A percentile compares a stretch with the other conserved stretches of the same genome.
Conservation (phyloP, 2,113 vertebrate species). For the Zapornia atra region DNA sequence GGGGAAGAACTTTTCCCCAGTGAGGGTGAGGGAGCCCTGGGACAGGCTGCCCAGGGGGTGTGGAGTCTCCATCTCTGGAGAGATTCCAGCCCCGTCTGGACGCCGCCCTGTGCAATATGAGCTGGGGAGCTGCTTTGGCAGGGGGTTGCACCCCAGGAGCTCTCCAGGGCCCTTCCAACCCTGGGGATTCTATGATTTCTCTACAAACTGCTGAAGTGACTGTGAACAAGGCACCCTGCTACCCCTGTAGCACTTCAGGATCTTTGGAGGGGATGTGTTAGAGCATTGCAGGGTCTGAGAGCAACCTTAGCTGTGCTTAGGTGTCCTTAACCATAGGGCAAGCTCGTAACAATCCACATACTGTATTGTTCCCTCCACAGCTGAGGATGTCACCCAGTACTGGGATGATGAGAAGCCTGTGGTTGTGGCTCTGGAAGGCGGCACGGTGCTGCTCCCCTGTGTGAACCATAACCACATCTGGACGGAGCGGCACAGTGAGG, state of each 20-base stretch:
- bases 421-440: conserved; percentile 77
- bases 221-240: neutral
- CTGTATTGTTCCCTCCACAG: conserved; percentile 54
- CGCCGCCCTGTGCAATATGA: too few relatives aligned
- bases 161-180: too few relatives aligned
- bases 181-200: neutral
- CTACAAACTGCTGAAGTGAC: neutral
- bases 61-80: too few relatives aligned
- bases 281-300: neutral
- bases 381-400: conserved; percentile 68
- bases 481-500: conserved; percentile 87
- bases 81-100: too few relatives aligned
- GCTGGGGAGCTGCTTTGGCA: too few relatives aligned
- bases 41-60: too few relatives aligned
- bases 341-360: neutral
- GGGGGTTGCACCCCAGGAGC: too few relatives aligned
- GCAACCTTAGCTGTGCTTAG: neutral
- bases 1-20: too few relatives aligned
- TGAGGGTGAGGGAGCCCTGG: too few relatives aligned
- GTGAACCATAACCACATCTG: conserved; percentile 86
- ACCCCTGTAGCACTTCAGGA: neutral
- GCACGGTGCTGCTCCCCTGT: conserved; percentile 83
- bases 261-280: neutral
- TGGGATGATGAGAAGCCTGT: conserved; percentile 95
- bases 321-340: neutral